Evolutionary conservation across 2,797 vertebrate species (phyloP).

Genomic region (Gambusia yucatana): DNA sequence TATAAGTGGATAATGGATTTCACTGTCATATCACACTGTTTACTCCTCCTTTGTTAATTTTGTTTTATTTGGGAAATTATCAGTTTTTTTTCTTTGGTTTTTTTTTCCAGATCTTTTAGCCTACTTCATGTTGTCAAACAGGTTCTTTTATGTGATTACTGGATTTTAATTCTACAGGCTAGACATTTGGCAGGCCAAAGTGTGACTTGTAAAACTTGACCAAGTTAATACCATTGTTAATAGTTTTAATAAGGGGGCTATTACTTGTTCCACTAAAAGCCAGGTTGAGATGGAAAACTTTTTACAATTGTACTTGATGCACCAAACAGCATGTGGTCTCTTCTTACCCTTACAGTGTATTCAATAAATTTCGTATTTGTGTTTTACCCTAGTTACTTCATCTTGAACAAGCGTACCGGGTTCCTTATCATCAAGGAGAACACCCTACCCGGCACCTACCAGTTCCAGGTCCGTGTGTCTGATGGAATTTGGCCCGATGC

Average conservation of each 20-base stretch:
- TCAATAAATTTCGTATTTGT: background rate
- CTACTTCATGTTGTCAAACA: background rate
- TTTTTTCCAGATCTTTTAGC: background rate
- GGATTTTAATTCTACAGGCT: background rate
- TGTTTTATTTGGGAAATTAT: background rate
- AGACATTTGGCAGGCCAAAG: background rate
- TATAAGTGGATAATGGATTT: background rate
- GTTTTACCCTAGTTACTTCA: slow-evolving; percentile 82
- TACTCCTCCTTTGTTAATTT: background rate
- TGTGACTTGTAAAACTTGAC: background rate
- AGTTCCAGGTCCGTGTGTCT: slow-evolving; percentile 87
- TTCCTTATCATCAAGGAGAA: slow-evolving; percentile 89
- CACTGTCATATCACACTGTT: background rate
- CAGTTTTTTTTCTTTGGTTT: background rate
- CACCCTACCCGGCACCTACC: slow-evolving; percentile 82
- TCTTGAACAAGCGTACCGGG: slow-evolving; percentile 88
- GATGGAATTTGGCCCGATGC: slow-evolving; percentile 91
- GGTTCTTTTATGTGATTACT: background rate
- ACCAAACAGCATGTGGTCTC: background rate
- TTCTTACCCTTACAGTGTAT: background rate
- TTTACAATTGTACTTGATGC: background rate
- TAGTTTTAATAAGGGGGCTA: background rate
- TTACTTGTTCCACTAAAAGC: background rate
- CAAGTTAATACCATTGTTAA: background rate
- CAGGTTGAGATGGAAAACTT: background rate